Evolutionary conservation across 2,797 vertebrate species (phyloP).

Genomic region (Pseudomugil tenellus): DNA sequence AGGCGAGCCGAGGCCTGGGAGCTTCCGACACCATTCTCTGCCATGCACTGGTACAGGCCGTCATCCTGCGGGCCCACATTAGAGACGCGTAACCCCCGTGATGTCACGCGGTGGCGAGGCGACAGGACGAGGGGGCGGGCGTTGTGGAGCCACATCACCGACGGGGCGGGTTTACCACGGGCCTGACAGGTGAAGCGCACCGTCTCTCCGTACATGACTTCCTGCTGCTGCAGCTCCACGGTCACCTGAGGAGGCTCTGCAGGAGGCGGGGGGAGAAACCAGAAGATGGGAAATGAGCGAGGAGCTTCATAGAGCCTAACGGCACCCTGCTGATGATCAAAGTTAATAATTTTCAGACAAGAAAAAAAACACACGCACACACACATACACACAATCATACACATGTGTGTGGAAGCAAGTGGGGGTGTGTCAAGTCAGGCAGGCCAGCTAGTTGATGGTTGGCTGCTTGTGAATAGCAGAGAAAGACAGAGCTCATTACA

Average conservation of each 20-base stretch:
- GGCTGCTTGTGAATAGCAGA: constrained; percentile 82
- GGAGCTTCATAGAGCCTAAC: not conserved
- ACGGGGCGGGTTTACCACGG: constrained; percentile 90
- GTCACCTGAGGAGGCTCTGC: constrained; percentile 95
- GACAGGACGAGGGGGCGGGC: constrained; percentile 85
- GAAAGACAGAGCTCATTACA: constrained; percentile 79
- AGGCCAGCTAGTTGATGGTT: constrained; percentile 84
- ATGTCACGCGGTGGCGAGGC: constrained; percentile 85
- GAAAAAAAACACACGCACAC: not conserved
- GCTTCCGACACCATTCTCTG: constrained; percentile 93
- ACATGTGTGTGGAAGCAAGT: constrained; percentile 8
- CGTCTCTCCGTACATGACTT: constrained; percentile 87
- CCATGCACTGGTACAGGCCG: constrained; percentile 97
- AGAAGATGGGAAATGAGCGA: not conserved
- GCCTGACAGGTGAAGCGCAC: constrained; percentile 91
- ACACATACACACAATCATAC: not conserved
- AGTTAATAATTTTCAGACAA: constrained; percentile 1
- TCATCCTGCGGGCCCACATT: constrained; percentile 91
- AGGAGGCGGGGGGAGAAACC: not conserved
- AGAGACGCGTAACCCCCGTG: constrained; percentile 81
- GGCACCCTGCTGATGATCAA: not conserved
- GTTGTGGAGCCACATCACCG: constrained; percentile 92
- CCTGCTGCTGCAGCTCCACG: constrained; percentile 90
- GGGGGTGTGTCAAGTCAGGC: constrained; percentile 36
- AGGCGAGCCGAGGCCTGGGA: constrained; percentile 91